phyloP scores from a whole-genome alignment of 2,113 vertebrate species.

The Dascyllus trimaculatus region DNA sequence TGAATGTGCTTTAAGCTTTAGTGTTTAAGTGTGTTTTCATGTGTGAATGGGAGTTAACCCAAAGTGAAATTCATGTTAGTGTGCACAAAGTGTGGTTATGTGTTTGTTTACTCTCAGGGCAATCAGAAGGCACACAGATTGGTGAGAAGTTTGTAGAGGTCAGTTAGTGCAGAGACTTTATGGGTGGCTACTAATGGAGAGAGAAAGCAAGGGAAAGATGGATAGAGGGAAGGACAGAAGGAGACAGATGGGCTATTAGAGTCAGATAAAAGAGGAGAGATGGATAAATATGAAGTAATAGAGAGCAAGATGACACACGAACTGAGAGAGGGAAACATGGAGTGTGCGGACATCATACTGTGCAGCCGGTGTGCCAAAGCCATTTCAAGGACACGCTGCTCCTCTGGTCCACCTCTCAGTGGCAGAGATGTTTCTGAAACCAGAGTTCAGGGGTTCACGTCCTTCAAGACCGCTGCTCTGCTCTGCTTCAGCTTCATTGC shows the following conservation, averaged over 20 bases:
- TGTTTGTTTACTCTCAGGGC: neutral
- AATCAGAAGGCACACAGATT: constrained; percentile 1
- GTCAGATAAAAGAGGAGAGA: constrained; percentile 46
- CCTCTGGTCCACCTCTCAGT: constrained; percentile 16
- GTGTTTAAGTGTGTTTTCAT: neutral
- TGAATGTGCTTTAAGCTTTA: neutral
- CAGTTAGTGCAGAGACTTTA: constrained; percentile 42
- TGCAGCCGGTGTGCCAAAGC: constrained; percentile 40
- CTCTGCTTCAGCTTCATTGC: constrained; percentile 1
- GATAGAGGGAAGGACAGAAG: constrained; percentile 28
- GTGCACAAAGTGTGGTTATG: neutral
- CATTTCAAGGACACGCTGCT: constrained; percentile 54
- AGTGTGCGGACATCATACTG: constrained; percentile 26
- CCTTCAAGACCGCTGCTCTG: constrained; percentile 45
- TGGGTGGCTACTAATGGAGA: constrained; percentile 26
- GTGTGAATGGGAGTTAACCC: too few relatives aligned
- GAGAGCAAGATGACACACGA: constrained; percentile 37
- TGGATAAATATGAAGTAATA: constrained; percentile 53
- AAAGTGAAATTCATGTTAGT: neutral
- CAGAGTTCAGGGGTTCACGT: constrained; percentile 54
- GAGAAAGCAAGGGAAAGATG: constrained; percentile 16
- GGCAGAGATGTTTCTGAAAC: constrained; percentile 32
- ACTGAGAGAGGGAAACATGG: constrained; percentile 13
- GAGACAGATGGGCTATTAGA: constrained; percentile 38
- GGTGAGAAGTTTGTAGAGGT: constrained; percentile 42